Evolutionary conservation across 1,140 invertebrate genomes (phyloP).

Genomic region (Frieseomelitta varia): DNA sequence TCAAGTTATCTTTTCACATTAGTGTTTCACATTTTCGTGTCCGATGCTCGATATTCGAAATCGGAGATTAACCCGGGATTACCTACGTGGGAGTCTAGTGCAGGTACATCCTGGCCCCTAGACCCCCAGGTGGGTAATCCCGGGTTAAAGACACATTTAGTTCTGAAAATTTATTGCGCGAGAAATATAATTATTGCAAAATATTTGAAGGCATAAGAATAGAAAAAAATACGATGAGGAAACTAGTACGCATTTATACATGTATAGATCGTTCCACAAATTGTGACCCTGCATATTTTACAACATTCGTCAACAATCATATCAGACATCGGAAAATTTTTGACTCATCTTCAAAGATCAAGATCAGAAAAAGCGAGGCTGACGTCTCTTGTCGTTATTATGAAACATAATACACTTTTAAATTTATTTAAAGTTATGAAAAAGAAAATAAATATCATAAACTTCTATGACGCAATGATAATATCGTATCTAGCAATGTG

Average conservation of each 20-base stretch:
- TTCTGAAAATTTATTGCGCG: neutral
- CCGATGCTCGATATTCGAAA: no score
- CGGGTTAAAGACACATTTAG: no score
- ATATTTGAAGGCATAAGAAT: neutral
- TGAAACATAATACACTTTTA: neutral
- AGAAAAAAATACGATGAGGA: neutral
- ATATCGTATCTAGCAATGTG: neutral
- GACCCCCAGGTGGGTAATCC: no score
- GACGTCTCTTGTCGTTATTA: no score
- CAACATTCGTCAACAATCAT: neutral
- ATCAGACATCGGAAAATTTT: neutral
- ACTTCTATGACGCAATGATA: neutral
- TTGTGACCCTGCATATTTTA: conserved; percentile 7
- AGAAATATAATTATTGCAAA: conserved; percentile 3
- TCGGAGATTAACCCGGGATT: no score
- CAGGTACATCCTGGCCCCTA: no score
- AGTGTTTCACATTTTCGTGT: no score
- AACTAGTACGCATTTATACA: neutral
- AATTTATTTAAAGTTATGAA: neutral
- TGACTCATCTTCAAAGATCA: neutral
- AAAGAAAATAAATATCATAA: neutral
- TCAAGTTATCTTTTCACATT: no score
- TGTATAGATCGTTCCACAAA: neutral
- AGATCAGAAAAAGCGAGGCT: neutral
- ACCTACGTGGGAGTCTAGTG: no score